Conservation (phyloP, 2,797 vertebrate species). For the Columba guinea region DNA sequence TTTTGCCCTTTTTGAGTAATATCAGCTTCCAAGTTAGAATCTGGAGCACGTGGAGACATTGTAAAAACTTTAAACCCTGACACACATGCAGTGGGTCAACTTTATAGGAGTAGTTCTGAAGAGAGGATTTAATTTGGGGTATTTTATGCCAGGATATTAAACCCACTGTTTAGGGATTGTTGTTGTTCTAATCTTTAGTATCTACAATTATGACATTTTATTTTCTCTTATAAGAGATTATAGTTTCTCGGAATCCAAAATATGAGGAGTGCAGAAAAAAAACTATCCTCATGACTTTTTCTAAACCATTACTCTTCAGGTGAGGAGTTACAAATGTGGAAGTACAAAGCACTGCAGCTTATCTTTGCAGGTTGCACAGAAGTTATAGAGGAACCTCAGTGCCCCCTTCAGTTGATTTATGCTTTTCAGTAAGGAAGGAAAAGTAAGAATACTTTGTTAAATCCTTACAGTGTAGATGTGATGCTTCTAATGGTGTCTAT, state of each 20-base stretch:
- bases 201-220: constrained; percentile 31
- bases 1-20: constrained; percentile 64
- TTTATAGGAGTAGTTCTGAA: constrained; percentile 40
- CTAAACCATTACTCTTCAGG: neutral
- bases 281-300: neutral
- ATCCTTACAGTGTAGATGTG: neutral
- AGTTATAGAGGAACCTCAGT: neutral
- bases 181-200: constrained; percentile 27
- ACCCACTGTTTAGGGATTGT: neutral
- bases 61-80: constrained; percentile 40
- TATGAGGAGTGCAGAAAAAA: neutral
- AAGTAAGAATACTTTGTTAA: neutral
- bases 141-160: constrained; percentile 63
- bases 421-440: neutral
- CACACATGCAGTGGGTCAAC: neutral
- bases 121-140: neutral
- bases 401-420: neutral
- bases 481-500: neutral
- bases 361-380: neutral
- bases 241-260: neutral
- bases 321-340: neutral
- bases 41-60: constrained; percentile 19
- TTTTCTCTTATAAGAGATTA: neutral
- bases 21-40: constrained; percentile 59
- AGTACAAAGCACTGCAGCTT: neutral